Percentiles rank a stretch among this genome's conserved stretches.
These are phyloP conservation scores for Stegana nigrithorax DNA, from an alignment of 2,888 invertebrate genomes.

Conservation along the genomic window DNA sequence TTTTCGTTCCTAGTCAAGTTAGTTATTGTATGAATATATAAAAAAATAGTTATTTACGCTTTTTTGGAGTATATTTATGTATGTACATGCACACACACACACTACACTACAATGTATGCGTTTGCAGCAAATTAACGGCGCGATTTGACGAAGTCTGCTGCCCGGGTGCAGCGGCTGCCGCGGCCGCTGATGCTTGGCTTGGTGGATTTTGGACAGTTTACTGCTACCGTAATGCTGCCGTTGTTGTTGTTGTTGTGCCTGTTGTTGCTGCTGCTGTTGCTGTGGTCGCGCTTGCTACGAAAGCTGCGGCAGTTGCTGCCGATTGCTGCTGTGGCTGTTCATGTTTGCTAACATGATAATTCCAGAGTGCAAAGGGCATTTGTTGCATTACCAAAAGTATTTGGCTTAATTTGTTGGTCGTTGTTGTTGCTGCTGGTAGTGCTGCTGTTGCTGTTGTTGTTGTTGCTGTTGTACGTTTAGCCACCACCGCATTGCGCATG, in stretches of 20 bases:
- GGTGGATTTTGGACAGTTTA: slow-evolving; percentile 37
- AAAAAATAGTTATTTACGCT: neutral
- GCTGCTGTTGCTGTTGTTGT: slow-evolving; percentile 41
- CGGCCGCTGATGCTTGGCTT: slow-evolving; percentile 26
- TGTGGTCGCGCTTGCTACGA: neutral
- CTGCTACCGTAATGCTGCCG: slow-evolving; percentile 24
- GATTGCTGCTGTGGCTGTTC: slow-evolving; percentile 18
- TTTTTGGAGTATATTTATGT: no score
- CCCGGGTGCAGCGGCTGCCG: neutral
- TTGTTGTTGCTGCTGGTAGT: slow-evolving; percentile 37
- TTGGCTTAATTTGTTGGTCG: slow-evolving; percentile 58
- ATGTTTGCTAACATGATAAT: slow-evolving; percentile 35
- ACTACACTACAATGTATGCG: neutral
- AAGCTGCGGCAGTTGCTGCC: slow-evolving; percentile 25
- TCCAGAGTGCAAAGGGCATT: slow-evolving; percentile 58
- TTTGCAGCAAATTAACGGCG: neutral
- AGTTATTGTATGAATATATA: no score
- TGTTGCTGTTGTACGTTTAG: slow-evolving; percentile 26
- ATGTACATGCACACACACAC: neutral
- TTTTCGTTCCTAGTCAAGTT: no score
- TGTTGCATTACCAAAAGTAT: slow-evolving; percentile 57
- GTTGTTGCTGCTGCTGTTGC: slow-evolving; percentile 20
- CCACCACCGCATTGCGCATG: slow-evolving; percentile 11
- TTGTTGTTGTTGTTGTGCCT: slow-evolving; percentile 21
- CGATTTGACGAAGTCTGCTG: no score